Percentiles rank a stretch among this genome's conserved stretches.
phyloP scores from a whole-genome alignment of 2,113 vertebrate species.

The Ranitomeya variabilis region DNA sequence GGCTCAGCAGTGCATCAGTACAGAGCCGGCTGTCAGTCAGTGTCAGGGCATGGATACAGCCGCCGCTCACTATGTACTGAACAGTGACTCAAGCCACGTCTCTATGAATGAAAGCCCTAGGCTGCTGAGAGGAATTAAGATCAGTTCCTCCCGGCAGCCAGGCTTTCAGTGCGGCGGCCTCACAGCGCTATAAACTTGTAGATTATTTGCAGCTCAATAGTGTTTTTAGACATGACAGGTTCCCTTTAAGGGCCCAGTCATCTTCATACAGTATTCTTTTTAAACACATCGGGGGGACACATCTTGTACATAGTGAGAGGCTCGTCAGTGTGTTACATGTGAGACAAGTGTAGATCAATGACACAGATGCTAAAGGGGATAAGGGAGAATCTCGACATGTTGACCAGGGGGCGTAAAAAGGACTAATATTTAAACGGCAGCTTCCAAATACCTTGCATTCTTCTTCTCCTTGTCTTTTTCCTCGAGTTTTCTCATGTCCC shows the following conservation, averaged over 20 bases:
- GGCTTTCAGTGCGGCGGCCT: no score
- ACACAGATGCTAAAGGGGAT: neutral
- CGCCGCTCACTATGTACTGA: no score
- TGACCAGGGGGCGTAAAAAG: neutral
- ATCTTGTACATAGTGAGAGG: neutral
- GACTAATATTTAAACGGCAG: neutral
- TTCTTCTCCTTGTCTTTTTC: constrained; percentile 96
- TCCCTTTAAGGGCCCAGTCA: neutral
- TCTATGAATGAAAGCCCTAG: no score
- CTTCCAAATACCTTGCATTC: constrained; percentile 86
- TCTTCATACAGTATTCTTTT: neutral
- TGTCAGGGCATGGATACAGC: no score
- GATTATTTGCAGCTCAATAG: no score
- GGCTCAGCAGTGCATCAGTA: no score
- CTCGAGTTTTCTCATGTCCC: constrained; percentile 96
- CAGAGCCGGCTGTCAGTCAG: no score
- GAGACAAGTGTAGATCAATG: neutral
- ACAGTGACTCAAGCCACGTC: no score
- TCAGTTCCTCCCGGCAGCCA: no score
- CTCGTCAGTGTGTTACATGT: neutral
- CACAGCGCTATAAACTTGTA: no score
- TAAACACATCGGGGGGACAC: neutral
- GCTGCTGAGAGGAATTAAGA: no score
- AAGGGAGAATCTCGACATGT: neutral
- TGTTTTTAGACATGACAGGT: no score